These are phyloP conservation scores for Daphoenositta chrysoptera DNA, from an alignment of 2,113 vertebrate species.

Conservation along the genomic window DNA sequence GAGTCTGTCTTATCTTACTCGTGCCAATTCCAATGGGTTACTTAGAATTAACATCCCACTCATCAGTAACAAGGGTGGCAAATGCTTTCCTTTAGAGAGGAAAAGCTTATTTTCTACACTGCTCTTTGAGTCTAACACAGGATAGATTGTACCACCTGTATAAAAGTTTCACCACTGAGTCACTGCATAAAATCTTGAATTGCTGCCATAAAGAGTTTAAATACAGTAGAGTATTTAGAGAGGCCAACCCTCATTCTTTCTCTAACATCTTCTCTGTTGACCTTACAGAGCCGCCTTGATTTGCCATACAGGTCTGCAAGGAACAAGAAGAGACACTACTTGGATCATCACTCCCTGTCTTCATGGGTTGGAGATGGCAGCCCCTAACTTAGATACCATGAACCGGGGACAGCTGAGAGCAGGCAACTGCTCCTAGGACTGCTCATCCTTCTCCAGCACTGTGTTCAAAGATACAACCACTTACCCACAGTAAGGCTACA, in stretches of 20 bases:
- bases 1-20: neutral
- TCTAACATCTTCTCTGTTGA: neutral
- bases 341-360: rapidly evolving
- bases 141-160: neutral
- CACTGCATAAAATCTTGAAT: neutral
- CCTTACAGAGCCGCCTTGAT: rapidly evolving
- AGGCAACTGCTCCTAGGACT: neutral
- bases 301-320: neutral
- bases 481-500: neutral
- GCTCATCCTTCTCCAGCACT: neutral
- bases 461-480: rapidly evolving
- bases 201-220: neutral
- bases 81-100: neutral
- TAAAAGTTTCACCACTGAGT: neutral
- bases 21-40: neutral
- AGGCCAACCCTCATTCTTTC: neutral
- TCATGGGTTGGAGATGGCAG: neutral
- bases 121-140: neutral
- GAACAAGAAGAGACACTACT: neutral
- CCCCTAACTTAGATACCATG: neutral
- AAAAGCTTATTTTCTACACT: neutral
- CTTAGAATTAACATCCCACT: neutral
- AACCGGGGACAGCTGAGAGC: neutral
- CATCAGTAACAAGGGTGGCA: neutral
- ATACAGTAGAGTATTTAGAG: neutral